A percentile compares a stretch with the other conserved stretches of the same genome.
These are phyloP conservation scores for Pterocles burchelli DNA, from an alignment of 2,113 vertebrate genomes.

Conservation along the genomic window DNA sequence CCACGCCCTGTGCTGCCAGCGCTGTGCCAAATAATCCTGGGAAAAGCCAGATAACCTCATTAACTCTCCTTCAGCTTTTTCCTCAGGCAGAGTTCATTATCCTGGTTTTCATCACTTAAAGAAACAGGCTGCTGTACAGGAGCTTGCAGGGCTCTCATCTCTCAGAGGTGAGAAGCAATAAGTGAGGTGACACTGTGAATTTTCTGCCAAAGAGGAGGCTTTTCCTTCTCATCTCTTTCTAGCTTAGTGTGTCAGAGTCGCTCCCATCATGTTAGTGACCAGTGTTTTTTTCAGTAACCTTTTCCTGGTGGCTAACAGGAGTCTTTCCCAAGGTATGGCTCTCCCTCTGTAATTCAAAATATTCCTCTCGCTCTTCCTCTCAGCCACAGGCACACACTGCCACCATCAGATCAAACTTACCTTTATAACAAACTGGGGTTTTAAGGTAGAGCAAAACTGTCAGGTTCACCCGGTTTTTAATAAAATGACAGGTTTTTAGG, in stretches of 20 bases:
- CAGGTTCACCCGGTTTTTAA: not conserved
- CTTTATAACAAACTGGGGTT: not conserved
- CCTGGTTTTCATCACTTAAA: conserved; percentile 27
- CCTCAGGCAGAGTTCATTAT: conserved; percentile 32
- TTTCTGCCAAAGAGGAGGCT: not conserved
- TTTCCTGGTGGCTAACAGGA: not conserved
- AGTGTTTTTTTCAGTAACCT: not conserved
- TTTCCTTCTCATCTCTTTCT: not conserved
- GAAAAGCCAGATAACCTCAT: conserved; percentile 15
- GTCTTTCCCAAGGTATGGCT: not conserved
- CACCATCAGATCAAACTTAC: conserved; percentile 58
- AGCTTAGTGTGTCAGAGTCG: not conserved
- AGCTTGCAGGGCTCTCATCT: not conserved
- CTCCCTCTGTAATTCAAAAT: not conserved
- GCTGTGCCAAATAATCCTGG: not conserved
- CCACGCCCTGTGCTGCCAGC: not conserved
- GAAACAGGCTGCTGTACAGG: not conserved
- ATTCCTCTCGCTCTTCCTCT: fast-evolving
- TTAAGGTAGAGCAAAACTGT: not conserved
- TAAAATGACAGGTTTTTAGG: not conserved
- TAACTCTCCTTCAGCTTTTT: not conserved
- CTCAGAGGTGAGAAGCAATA: not conserved
- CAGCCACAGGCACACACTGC: conserved; percentile 59
- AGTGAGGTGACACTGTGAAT: not conserved
- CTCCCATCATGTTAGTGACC: not conserved